phyloP scores from a whole-genome alignment of 2,113 vertebrate species.

The Prunella himalayana region DNA sequence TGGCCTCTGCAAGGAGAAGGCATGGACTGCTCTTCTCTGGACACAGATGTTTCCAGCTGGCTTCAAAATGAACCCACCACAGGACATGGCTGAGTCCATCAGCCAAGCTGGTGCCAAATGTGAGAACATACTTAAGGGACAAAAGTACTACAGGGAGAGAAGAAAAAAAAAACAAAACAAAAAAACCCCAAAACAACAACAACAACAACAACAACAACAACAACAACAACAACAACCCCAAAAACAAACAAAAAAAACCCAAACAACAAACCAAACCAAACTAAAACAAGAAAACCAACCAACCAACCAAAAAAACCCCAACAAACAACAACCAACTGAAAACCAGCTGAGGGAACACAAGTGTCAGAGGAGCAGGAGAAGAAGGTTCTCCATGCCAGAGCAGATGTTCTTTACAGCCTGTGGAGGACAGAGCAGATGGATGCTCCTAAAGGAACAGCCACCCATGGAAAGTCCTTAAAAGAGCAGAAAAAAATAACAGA shows the following conservation, averaged over 20 bases:
- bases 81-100: not conserved
- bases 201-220: not conserved
- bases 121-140: not conserved
- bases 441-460: not conserved
- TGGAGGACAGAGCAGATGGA: not conserved
- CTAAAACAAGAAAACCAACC: not conserved
- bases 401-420: not conserved
- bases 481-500: not conserved
- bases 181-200: not conserved
- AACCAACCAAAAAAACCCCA: not conserved
- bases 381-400: not conserved
- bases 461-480: not conserved
- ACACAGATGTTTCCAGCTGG: not conserved
- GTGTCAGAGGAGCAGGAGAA: not conserved
- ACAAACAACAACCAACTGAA: not conserved
- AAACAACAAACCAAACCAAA: not conserved
- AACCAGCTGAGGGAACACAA: not conserved
- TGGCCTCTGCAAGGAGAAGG: not conserved
- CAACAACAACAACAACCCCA: not conserved
- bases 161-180: too few relatives aligned
- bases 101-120: not conserved
- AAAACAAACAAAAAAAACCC: not conserved
- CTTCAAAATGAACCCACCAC: not conserved
- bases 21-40: not conserved
- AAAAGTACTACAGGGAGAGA: not conserved